These are phyloP conservation scores for Hippoglossus hippoglossus DNA, from an alignment of 2,797 vertebrate genomes.

Conservation along the genomic window DNA sequence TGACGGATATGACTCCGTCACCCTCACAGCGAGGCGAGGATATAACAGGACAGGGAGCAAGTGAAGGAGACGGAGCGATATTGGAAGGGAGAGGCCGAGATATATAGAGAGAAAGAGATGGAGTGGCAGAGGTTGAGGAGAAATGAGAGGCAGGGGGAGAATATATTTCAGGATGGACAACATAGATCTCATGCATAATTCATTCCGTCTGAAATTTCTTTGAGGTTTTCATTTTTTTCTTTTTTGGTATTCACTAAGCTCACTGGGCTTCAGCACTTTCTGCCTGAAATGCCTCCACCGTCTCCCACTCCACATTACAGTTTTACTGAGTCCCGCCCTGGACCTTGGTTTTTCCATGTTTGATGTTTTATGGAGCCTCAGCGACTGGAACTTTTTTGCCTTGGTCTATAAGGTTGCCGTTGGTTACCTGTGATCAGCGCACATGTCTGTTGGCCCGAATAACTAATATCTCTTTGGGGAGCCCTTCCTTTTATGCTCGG, in stretches of 20 bases:
- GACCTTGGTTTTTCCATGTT: conserved; percentile 51
- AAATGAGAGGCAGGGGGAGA: conserved; percentile 35
- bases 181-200: conserved; percentile 58
- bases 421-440: conserved; percentile 81
- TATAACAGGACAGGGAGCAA: conserved; percentile 65
- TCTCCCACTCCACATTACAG: conserved; percentile 22
- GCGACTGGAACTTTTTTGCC: conserved; percentile 63
- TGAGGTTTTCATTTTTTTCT: conserved; percentile 31
- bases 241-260: conserved; percentile 35
- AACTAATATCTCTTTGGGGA: conserved; percentile 85
- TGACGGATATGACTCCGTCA: conserved; percentile 80
- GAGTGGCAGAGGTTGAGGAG: conserved; percentile 59
- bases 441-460: conserved; percentile 78
- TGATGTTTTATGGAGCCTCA: conserved; percentile 70
- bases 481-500: conserved; percentile 78
- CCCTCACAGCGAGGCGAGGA: conserved; percentile 58
- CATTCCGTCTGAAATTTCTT: conserved; percentile 45
- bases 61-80: conserved; percentile 69
- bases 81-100: conserved; percentile 60
- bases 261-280: conserved; percentile 28
- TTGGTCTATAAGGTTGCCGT: conserved; percentile 73
- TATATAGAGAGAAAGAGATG: conserved; percentile 43
- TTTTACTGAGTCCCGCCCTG: conserved; percentile 26
- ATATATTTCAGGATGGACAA: conserved; percentile 52
- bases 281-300: conserved; percentile 4